These are phyloP conservation scores for Lepidocyrtoides sp. DNA, from an alignment of 2,888 invertebrate genomes.

Conservation along the genomic window DNA sequence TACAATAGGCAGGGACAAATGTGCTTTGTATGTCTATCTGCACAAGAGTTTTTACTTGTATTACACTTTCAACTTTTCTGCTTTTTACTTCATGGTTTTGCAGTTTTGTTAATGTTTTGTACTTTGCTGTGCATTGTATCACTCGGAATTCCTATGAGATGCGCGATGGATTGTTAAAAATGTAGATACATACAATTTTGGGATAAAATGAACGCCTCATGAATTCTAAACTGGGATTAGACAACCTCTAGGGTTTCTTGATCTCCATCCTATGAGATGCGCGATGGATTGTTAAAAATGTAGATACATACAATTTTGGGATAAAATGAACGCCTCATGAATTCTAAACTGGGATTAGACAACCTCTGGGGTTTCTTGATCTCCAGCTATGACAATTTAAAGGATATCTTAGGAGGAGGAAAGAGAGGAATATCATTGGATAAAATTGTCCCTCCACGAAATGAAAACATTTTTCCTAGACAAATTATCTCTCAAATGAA, in stretches of 20 bases:
- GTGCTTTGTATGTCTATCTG: too few relatives aligned
- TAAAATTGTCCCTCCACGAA: conserved; percentile 60
- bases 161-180: conserved; percentile 66
- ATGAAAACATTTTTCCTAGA: conserved; percentile 63
- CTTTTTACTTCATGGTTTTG: conserved; percentile 32
- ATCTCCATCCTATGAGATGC: conserved; percentile 68
- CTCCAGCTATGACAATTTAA: conserved; percentile 75
- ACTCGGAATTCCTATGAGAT: conserved; percentile 51
- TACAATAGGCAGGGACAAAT: too few relatives aligned
- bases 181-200: conserved; percentile 27
- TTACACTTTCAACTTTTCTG: background rate
- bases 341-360: conserved; percentile 77
- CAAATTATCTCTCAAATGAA: conserved; percentile 57
- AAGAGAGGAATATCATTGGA: conserved; percentile 44
- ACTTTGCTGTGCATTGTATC: conserved; percentile 50
- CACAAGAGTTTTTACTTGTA: conserved; percentile 16
- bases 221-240: conserved; percentile 77
- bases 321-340: conserved; percentile 76
- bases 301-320: conserved; percentile 31
- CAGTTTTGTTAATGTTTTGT: conserved; percentile 57
- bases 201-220: conserved; percentile 76
- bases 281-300: conserved; percentile 66
- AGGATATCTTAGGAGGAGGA: conserved; percentile 10
- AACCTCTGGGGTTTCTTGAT: conserved; percentile 76
- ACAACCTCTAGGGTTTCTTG: conserved; percentile 75